Conservation (phyloP, 2,888 invertebrate species). For the Troides helena region DNA sequence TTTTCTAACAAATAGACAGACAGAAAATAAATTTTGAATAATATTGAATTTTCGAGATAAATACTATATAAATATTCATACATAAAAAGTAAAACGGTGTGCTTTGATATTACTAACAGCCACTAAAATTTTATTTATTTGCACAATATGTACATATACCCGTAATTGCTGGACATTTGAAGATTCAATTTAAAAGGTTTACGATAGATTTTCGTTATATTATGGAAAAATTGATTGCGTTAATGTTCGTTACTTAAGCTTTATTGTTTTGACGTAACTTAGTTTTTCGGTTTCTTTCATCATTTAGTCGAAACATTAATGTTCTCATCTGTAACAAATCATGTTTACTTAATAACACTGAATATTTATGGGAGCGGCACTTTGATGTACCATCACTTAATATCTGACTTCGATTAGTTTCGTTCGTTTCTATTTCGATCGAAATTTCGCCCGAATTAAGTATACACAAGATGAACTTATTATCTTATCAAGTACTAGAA, state of each 20-base stretch:
- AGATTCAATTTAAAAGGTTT: no score
- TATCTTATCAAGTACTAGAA: no score
- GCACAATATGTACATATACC: no score
- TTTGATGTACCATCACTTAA: slow-evolving; percentile 12
- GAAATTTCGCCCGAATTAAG: not conserved
- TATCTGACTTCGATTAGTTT: not conserved
- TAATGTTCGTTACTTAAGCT: slow-evolving; percentile 1
- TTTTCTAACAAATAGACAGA: no score
- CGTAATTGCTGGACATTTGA: no score
- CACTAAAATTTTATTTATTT: no score
- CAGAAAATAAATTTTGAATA: no score
- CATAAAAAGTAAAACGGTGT: no score
- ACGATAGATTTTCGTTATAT: not conserved
- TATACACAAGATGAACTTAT: not conserved
- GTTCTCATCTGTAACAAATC: slow-evolving; percentile 14
- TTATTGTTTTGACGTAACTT: slow-evolving; percentile 1
- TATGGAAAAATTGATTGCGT: not conserved
- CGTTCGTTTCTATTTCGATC: not conserved
- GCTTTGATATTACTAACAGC: no score
- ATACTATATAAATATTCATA: no score
- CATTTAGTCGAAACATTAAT: slow-evolving; percentile 1
- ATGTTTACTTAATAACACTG: slow-evolving; percentile 17
- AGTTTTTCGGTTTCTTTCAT: slow-evolving; percentile 8
- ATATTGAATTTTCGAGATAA: no score
- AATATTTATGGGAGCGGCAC: slow-evolving; percentile 24